Conservation (phyloP, 2,797 vertebrate genomes). For the Bufotes viridis region DNA sequence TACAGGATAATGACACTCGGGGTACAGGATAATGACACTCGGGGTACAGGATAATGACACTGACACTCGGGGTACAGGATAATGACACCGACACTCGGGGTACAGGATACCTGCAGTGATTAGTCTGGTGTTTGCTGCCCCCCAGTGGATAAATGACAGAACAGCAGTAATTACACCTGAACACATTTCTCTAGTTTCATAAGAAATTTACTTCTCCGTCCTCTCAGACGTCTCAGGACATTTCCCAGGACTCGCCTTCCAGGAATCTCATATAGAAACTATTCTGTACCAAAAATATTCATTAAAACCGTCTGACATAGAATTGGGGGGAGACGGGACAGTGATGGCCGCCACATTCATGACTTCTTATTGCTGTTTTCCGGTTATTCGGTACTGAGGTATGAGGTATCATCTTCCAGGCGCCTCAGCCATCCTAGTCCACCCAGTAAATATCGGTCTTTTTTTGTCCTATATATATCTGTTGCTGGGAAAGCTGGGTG, state of each 20-base stretch:
- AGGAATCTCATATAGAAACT: neutral
- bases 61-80: neutral
- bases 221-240: neutral
- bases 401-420: no score
- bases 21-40: neutral
- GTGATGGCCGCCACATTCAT: neutral
- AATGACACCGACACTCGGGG: no score
- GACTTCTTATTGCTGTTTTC: neutral
- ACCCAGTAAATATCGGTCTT: neutral
- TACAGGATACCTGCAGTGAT: neutral
- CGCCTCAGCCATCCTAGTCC: no score
- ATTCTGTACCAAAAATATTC: constrained; percentile 17
- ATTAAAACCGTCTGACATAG: neutral
- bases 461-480: no score
- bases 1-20: neutral
- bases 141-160: neutral
- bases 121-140: neutral
- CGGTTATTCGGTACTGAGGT: neutral
- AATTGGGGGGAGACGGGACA: neutral
- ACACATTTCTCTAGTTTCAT: neutral
- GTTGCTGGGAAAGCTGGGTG: neutral
- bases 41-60: neutral
- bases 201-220: neutral
- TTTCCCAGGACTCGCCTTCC: neutral
- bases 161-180: neutral